These are phyloP conservation scores for Teleiodes luculella DNA, from an alignment of 2,888 invertebrate species.

Conservation along the genomic window DNA sequence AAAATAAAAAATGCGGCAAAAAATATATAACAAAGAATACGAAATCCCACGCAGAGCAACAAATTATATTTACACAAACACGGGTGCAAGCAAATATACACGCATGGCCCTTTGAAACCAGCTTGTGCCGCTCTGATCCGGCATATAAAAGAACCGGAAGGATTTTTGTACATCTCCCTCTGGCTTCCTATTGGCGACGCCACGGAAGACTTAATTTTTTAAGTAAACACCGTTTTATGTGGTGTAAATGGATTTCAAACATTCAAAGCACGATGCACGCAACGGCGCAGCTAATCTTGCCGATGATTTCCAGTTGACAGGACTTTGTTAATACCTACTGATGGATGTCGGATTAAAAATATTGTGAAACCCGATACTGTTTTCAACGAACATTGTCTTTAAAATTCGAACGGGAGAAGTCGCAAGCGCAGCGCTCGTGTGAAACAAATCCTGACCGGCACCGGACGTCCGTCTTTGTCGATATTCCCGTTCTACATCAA, in stretches of 20 bases:
- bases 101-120: constrained; percentile 53
- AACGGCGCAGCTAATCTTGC: background rate
- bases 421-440: constrained; percentile 53
- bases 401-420: constrained; percentile 4
- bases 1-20: constrained; percentile 41
- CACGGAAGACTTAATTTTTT: constrained; percentile 43
- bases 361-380: constrained; percentile 1
- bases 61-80: constrained; percentile 62
- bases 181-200: constrained; percentile 30
- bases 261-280: constrained; percentile 10
- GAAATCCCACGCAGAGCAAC: constrained; percentile 53
- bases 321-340: background rate
- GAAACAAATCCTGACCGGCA: constrained; percentile 78
- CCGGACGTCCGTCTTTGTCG: constrained; percentile 78
- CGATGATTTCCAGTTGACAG: constrained; percentile 9
- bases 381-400: constrained; percentile 4
- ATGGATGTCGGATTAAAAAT: constrained; percentile 11
- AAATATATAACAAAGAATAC: constrained; percentile 49
- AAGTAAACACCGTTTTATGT: constrained; percentile 40
- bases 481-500: constrained; percentile 77
- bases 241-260: constrained; percentile 16
- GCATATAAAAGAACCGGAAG: constrained; percentile 66
- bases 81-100: constrained; percentile 52
- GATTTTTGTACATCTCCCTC: constrained; percentile 47
- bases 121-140: constrained; percentile 42